phyloP scores from a whole-genome alignment of 1,140 invertebrate species.

The Papilio helenus region DNA sequence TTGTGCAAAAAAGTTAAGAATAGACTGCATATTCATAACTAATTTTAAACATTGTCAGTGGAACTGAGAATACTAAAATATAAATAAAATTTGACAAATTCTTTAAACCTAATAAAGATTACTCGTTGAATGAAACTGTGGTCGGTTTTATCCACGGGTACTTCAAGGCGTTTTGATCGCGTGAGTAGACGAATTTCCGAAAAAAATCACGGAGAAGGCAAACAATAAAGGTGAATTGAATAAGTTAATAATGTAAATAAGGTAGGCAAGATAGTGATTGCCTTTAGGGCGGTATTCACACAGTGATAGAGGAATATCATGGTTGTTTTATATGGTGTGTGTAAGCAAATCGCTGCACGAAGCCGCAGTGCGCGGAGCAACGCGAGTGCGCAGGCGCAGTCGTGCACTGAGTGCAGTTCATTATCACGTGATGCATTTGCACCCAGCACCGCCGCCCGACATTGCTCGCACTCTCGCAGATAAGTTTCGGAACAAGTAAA shows the following conservation, averaged over 20 bases:
- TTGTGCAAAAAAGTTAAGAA: too few species aligned
- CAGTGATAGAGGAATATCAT: constrained; percentile 31
- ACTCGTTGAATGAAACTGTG: neutral
- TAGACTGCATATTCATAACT: neutral
- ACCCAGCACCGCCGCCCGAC: constrained; percentile 18
- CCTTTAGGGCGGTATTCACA: constrained; percentile 35
- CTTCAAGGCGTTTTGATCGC: neutral
- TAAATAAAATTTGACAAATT: neutral
- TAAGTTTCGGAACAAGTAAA: constrained; percentile 38
- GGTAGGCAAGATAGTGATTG: constrained; percentile 3
- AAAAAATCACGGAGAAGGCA: neutral
- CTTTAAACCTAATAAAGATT: neutral
- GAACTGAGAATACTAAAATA: neutral
- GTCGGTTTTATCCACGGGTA: neutral
- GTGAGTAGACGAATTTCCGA: neutral
- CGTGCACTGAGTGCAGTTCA: constrained; percentile 30
- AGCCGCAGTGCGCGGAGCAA: neutral
- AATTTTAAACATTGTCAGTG: neutral
- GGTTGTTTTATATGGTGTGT: constrained; percentile 21
- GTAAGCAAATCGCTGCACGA: neutral
- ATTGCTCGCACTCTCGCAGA: constrained; percentile 33
- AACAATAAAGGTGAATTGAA: neutral
- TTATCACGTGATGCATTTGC: constrained; percentile 38
- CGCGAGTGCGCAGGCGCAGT: constrained; percentile 34
- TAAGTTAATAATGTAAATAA: constrained; percentile 9